These are phyloP conservation scores for Tachuris rubrigastra DNA, from an alignment of 2,113 vertebrate species.

Conservation along the genomic window DNA sequence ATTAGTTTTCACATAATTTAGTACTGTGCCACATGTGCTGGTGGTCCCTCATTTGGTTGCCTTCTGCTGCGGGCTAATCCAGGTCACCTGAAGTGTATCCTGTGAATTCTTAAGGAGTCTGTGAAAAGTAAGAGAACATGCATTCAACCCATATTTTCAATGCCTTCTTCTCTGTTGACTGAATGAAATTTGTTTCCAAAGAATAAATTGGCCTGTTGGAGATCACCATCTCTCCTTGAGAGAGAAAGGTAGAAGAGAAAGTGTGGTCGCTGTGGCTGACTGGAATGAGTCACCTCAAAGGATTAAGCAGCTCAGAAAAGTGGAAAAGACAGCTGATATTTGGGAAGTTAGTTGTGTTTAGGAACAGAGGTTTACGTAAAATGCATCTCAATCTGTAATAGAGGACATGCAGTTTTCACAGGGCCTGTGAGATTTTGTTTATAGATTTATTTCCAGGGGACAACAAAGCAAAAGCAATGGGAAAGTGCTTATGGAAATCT, in stretches of 20 bases:
- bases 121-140: not conserved
- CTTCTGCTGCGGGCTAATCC: not conserved
- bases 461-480: not conserved
- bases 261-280: accelerated
- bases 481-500: not conserved
- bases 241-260: not conserved
- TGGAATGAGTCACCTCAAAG: not conserved
- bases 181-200: not conserved
- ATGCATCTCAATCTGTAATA: not conserved
- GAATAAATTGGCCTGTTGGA: not conserved
- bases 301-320: not conserved
- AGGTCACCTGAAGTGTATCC: not conserved
- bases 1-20: accelerated
- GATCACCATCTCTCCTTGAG: not conserved
- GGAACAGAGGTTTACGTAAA: not conserved
- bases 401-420: not conserved
- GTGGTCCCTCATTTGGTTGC: not conserved
- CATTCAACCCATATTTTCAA: not conserved
- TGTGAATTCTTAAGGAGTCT: not conserved
- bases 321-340: not conserved
- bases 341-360: not conserved
- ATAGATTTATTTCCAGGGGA: not conserved
- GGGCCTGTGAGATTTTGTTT: not conserved
- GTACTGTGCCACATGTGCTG: not conserved
- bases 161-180: not conserved